Evolutionary conservation across 2,113 vertebrate genomes (phyloP).

Genomic region (Peucedramus taeniatus): DNA sequence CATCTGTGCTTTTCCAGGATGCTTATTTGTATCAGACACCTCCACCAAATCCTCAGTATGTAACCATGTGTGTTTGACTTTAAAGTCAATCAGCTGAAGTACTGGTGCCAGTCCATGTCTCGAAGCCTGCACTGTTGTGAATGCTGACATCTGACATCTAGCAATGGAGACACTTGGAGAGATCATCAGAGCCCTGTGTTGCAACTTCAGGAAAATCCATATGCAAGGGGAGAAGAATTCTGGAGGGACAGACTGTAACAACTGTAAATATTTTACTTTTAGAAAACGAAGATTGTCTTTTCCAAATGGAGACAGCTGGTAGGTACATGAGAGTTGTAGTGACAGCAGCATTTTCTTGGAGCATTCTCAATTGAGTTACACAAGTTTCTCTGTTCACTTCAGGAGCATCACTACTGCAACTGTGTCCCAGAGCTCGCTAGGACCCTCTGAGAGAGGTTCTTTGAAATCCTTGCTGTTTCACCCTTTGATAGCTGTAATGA

Average conservation of each 20-base stretch:
- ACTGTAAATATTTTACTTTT: conserved; percentile 53
- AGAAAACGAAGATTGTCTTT: background rate
- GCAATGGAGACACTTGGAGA: background rate
- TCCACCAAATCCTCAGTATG: background rate
- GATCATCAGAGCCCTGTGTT: background rate
- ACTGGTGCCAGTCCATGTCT: background rate
- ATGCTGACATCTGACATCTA: background rate
- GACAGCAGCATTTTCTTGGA: conserved; percentile 27
- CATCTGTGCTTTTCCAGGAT: background rate
- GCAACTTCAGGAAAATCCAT: background rate
- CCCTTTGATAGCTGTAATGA: background rate
- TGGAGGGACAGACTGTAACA: conserved; percentile 14
- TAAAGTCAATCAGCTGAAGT: background rate
- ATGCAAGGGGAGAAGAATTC: background rate
- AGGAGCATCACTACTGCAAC: background rate
- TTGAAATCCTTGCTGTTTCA: conserved; percentile 22
- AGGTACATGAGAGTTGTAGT: background rate
- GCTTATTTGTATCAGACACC: background rate
- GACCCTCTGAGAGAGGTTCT: background rate
- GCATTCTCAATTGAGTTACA: background rate
- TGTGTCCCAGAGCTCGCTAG: background rate
- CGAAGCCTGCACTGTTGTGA: background rate
- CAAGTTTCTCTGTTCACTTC: background rate
- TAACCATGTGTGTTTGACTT: background rate
- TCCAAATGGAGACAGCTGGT: conserved; percentile 40